Base-by-base conservation (phyloP, 2,113 vertebrate genomes). In the Microtus ochrogaster region DNA sequence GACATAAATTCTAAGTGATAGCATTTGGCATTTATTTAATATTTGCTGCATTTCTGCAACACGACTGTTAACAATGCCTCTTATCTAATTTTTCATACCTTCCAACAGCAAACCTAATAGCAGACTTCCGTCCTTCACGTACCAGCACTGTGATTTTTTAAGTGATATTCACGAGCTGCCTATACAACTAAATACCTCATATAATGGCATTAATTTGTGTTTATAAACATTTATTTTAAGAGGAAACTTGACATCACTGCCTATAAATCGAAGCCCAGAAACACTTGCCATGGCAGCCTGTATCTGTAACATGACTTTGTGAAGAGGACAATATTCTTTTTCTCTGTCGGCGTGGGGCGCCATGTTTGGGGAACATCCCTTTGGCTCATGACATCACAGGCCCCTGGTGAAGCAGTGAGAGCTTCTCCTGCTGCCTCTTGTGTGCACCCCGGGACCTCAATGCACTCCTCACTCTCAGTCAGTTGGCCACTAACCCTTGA, bases 201-300 rank as follows among this genome's bases (percentile, higher is more conserved):
- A 74, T 65, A 83, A 55, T 47, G 36, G 41, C 41, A 72, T 89
- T 78, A 61, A 82, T 66, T 89, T 87, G 10, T 63, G 65, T 65
- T 90, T 90, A 90, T 10, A 88, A 94, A 89, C 49, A 89, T 47
- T 72, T 94, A 91, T 44, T 93, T 92, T 91, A 49, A 90, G 79
- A 95, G 55, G 76, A 86, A 77, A 79, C 10, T 81, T 95, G 55
- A 28, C 55, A 61, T 85, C 49, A 72, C 10, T 82, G 68, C 61
- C 73, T 76, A 47, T 88, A 92, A 76, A 93, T 39, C 87, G 21
- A 89, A 74, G 47, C 55, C n/a, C 39, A 90, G 79, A 94, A 93
- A 94, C 19, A 84, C n/a, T 65, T 92, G 26, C 49, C 55, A 52
- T n/a, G 81, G 79, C 21, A 90, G 76, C 47, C 61, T 5, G 47